A percentile compares a stretch with the other conserved stretches of the same genome.
phyloP scores from a whole-genome alignment of 2,888 invertebrate species.

The Lathronympha strigana region DNA sequence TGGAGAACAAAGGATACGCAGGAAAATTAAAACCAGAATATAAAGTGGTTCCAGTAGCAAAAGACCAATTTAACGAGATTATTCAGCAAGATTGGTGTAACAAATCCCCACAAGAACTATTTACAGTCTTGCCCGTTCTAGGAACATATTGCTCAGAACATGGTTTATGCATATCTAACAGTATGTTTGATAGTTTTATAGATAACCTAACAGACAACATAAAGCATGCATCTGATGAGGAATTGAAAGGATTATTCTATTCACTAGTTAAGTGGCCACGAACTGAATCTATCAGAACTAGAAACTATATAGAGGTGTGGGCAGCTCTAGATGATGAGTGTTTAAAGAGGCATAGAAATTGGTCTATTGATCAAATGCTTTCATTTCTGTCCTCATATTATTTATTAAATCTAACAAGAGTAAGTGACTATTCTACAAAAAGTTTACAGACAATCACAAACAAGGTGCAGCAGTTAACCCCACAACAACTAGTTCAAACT shows the following conservation, averaged over 20 bases:
- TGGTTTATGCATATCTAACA: slow-evolving; percentile 64
- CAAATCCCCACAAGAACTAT: slow-evolving; percentile 57
- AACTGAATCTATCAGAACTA: slow-evolving; percentile 76
- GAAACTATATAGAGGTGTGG: slow-evolving; percentile 87
- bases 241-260: slow-evolving; percentile 82
- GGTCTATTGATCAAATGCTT: slow-evolving; percentile 83
- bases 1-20: slow-evolving; percentile 68
- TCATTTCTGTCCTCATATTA: slow-evolving; percentile 87
- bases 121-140: slow-evolving; percentile 63
- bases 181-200: slow-evolving; percentile 71
- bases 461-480: slow-evolving; percentile 84
- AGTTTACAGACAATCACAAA: slow-evolving; percentile 81
- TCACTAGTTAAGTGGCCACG: slow-evolving; percentile 80
- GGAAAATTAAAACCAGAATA: slow-evolving; percentile 50
- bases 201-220: slow-evolving; percentile 79
- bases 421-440: slow-evolving; percentile 82
- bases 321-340: slow-evolving; percentile 88
- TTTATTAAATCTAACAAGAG: slow-evolving; percentile 79
- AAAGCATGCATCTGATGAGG: slow-evolving; percentile 80
- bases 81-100: slow-evolving; percentile 61
- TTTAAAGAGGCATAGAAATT: slow-evolving; percentile 67
- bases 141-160: slow-evolving; percentile 64
- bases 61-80: slow-evolving; percentile 56
- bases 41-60: slow-evolving; percentile 44
- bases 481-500: slow-evolving; percentile 86